Evolutionary conservation across 1,140 invertebrate genomes (phyloP).

Genomic region (Theocolax elegans): DNA sequence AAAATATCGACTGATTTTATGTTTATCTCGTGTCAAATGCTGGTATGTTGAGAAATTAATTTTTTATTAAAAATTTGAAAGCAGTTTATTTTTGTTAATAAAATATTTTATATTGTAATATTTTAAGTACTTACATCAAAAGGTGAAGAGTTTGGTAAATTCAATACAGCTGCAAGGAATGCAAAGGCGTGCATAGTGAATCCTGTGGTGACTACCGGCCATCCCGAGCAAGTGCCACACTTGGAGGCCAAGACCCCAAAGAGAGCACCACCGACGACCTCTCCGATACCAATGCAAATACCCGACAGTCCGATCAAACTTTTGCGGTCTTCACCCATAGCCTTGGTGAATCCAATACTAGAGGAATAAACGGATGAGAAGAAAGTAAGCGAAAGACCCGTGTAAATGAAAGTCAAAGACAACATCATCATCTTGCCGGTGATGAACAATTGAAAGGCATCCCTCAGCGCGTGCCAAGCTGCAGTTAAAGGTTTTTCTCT

Average conservation of each 20-base stretch:
- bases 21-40: no score
- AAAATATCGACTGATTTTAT: no score
- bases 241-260: conserved; percentile 91
- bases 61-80: no score
- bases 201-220: conserved; percentile 87
- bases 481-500: conserved; percentile 59
- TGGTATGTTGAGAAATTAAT: no score
- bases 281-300: conserved; percentile 92
- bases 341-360: conserved; percentile 84
- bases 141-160: conserved; percentile 84
- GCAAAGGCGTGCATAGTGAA: conserved; percentile 83
- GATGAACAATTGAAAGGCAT: conserved; percentile 80
- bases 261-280: conserved; percentile 87
- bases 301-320: conserved; percentile 90
- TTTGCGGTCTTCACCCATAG: conserved; percentile 82
- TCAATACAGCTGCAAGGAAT: conserved; percentile 88
- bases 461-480: conserved; percentile 76
- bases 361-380: conserved; percentile 96
- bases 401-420: conserved; percentile 89
- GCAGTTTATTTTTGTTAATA: no score
- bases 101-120: no score
- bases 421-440: conserved; percentile 88
- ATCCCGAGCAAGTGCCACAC: conserved; percentile 77
- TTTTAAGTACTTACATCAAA: conserved; percentile 71
- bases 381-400: conserved; percentile 92